Evolutionary conservation across 2,888 invertebrate species (phyloP).

Genomic region (Drosophila rubida): DNA sequence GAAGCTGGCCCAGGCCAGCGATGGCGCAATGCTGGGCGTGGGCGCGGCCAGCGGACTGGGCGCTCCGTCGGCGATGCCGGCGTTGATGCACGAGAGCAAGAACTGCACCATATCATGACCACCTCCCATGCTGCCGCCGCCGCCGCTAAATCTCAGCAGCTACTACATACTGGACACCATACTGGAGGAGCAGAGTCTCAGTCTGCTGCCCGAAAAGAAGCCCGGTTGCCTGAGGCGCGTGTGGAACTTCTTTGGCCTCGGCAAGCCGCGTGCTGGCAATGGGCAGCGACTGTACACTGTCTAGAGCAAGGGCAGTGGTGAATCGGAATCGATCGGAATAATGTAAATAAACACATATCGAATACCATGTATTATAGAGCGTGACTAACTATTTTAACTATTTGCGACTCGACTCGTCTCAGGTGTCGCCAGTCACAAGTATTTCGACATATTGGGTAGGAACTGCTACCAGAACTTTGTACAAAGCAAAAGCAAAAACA

Average conservation of each 20-base stretch:
- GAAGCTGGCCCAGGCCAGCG: constrained; percentile 84
- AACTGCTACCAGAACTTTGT: constrained; percentile 56
- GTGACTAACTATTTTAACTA: constrained; percentile 1
- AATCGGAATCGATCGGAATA: constrained; percentile 12
- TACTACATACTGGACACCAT: constrained; percentile 82
- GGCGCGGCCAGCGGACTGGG: constrained; percentile 28
- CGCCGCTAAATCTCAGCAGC: constrained; percentile 80
- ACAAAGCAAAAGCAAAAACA: constrained; percentile 67
- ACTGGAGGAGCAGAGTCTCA: constrained; percentile 79
- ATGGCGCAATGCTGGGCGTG: constrained; percentile 6
- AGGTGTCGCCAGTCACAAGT: constrained; percentile 23
- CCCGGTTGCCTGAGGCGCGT: constrained; percentile 79
- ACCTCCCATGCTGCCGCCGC: constrained; percentile 82
- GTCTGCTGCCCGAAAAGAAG: constrained; percentile 75
- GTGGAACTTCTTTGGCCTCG: constrained; percentile 76
- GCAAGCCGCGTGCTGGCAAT: constrained; percentile 50
- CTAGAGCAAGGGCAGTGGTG: constrained; percentile 23
- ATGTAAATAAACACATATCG: constrained; percentile 76
- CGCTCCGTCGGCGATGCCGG: constrained; percentile 50
- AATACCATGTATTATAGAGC: constrained; percentile 45
- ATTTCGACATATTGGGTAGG: constrained; percentile 33
- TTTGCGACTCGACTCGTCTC: neutral
- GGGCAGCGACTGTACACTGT: constrained; percentile 57
- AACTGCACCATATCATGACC: constrained; percentile 94
- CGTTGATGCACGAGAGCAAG: constrained; percentile 87